Evolutionary conservation across 1,140 invertebrate genomes (phyloP).

Genomic region (Scaptomyza pallida): DNA sequence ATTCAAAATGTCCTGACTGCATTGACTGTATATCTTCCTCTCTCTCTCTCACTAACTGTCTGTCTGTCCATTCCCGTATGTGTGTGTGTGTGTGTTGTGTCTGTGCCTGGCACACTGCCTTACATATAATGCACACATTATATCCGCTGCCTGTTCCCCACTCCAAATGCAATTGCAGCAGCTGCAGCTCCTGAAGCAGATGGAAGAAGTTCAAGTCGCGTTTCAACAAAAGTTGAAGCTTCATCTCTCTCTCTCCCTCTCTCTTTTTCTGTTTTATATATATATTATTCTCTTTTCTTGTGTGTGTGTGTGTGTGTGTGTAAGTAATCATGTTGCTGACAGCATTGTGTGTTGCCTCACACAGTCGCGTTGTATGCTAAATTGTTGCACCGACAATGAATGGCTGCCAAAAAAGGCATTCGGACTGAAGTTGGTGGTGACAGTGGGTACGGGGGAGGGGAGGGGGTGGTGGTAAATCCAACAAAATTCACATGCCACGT

Average conservation of each 20-base stretch:
- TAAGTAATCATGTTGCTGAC: constrained; percentile 79
- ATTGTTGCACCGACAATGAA: constrained; percentile 80
- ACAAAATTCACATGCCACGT: constrained; percentile 74
- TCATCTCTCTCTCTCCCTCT: constrained; percentile 11
- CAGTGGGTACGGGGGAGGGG: not conserved
- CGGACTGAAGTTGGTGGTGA: not conserved
- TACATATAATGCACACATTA: constrained; percentile 73
- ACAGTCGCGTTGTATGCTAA: constrained; percentile 67
- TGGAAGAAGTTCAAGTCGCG: constrained; percentile 42
- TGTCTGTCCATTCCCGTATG: no score
- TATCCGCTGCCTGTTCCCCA: constrained; percentile 2
- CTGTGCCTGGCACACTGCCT: constrained; percentile 74
- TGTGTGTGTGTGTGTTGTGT: constrained; percentile 26
- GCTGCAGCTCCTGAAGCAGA: constrained; percentile 42
- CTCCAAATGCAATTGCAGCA: constrained; percentile 35
- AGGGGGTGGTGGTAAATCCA: constrained; percentile 18
- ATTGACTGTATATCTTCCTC: constrained; percentile 8
- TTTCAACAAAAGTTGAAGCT: constrained; percentile 22
- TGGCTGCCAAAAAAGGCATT: constrained; percentile 50
- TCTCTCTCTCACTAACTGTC: no score
- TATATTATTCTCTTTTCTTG: constrained; percentile 3
- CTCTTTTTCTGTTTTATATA: constrained; percentile 7
- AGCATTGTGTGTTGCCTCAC: constrained; percentile 72
- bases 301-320: constrained; percentile 2
- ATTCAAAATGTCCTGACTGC: constrained; percentile 71